A percentile compares a stretch with the other conserved stretches of the same genome.
These are phyloP conservation scores for Sarcophaga bullata DNA, from an alignment of 1,140 invertebrate genomes.

Conservation along the genomic window DNA sequence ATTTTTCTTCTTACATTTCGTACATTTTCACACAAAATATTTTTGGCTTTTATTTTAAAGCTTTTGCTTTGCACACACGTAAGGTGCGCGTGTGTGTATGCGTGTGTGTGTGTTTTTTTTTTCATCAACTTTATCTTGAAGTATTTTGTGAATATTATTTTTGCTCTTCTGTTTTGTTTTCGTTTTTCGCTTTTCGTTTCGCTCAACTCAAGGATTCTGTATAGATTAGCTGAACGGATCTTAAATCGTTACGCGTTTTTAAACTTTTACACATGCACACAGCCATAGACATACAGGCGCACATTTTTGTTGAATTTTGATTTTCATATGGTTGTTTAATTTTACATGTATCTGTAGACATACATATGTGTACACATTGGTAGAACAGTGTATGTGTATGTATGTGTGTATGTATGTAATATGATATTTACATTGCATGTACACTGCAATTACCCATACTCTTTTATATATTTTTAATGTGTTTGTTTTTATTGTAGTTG, in stretches of 20 bases:
- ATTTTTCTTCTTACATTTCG: background rate
- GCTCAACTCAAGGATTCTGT: background rate
- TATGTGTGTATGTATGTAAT: background rate
- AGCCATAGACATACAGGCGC: too few species aligned
- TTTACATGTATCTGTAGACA: background rate
- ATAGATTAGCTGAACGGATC: background rate
- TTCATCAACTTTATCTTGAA: background rate
- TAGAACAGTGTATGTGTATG: background rate
- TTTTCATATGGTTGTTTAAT: background rate
- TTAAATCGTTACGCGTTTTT: background rate
- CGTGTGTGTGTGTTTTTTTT: background rate
- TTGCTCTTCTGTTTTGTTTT: background rate
- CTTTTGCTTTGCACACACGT: background rate
- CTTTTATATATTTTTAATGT: background rate
- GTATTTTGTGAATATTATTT: slow-evolving; percentile 10
- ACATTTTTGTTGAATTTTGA: background rate
- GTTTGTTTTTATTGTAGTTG: background rate
- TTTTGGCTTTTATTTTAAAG: background rate
- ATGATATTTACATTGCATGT: background rate
- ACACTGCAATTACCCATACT: slow-evolving; percentile 5
- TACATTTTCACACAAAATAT: background rate
- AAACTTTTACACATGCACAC: too few species aligned
- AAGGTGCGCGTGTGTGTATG: background rate
- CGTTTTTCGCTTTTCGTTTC: background rate
- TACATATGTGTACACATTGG: too few species aligned